Evolutionary conservation across 2,888 invertebrate genomes (phyloP).

Genomic region (Chironomus tentans): DNA sequence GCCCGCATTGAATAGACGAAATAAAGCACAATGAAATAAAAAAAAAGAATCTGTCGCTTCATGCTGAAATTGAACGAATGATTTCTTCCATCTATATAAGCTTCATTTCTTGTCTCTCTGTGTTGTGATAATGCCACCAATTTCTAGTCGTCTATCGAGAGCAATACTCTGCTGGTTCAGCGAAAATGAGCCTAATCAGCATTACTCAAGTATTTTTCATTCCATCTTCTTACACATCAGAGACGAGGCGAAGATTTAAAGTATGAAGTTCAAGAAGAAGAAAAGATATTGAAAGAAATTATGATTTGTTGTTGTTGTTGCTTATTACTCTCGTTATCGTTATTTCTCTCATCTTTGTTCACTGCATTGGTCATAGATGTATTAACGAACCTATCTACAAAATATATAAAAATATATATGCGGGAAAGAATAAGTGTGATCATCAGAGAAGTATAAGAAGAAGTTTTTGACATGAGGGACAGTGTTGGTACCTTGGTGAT

Average conservation of each 20-base stretch:
- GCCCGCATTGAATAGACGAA: not conserved
- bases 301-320: not conserved
- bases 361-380: no score
- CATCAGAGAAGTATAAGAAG: no score
- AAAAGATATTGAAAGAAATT: no score
- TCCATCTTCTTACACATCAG: not conserved
- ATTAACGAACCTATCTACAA: no score
- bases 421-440: no score
- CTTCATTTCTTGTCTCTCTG: not conserved
- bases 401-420: no score
- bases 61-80: no score
- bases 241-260: not conserved
- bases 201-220: not conserved
- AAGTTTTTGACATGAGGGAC: no score
- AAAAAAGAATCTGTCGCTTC: not conserved
- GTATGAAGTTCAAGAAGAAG: not conserved
- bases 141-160: conserved; percentile 18
- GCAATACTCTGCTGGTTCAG: not conserved
- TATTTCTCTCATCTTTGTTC: no score
- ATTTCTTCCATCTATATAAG: not conserved
- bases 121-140: conserved; percentile 8
- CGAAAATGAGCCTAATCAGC: conserved; percentile 20
- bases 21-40: not conserved
- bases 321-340: not conserved
- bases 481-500: no score